Conservation (phyloP, 2,797 vertebrate genomes). For the Acanthurus leucopareius region DNA sequence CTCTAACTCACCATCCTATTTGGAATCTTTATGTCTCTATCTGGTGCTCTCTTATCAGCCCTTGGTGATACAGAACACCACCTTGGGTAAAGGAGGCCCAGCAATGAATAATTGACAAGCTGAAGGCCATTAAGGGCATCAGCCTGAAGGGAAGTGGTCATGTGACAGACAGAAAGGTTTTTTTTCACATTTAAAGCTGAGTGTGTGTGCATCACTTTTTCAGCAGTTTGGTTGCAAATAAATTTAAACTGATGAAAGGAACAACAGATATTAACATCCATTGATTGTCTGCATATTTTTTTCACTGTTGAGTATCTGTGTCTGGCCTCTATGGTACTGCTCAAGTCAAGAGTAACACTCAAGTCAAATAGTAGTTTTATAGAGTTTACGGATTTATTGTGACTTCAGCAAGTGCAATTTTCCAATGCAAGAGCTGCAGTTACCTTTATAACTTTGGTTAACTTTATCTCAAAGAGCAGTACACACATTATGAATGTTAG, state of each 20-base stretch:
- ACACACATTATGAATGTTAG: too few species aligned
- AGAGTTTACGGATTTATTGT: too few species aligned
- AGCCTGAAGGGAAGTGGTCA: slow-evolving; percentile 68
- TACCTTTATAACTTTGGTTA: too few species aligned
- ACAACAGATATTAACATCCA: slow-evolving; percentile 28
- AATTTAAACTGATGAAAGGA: slow-evolving; percentile 34
- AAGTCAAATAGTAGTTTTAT: background rate
- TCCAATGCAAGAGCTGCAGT: too few species aligned
- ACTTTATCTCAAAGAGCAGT: too few species aligned
- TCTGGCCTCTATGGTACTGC: background rate
- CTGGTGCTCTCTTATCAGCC: slow-evolving; percentile 47
- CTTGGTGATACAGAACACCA: slow-evolving; percentile 73
- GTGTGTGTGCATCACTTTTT: slow-evolving; percentile 16
- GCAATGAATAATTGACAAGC: slow-evolving; percentile 85
- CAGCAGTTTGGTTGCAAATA: slow-evolving; percentile 20
- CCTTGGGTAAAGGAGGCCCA: slow-evolving; percentile 70
- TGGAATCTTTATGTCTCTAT: slow-evolving; percentile 58
- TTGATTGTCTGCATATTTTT: background rate
- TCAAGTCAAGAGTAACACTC: background rate
- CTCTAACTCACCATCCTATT: slow-evolving; percentile 37
- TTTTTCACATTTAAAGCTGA: slow-evolving; percentile 52
- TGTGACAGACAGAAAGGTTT: slow-evolving; percentile 59
- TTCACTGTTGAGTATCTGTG: background rate
- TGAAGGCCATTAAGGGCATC: slow-evolving; percentile 79
- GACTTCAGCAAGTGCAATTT: too few species aligned